Base-by-base conservation (phyloP, 2,797 vertebrate genomes). In the Scolopax bukidnonensis region DNA sequence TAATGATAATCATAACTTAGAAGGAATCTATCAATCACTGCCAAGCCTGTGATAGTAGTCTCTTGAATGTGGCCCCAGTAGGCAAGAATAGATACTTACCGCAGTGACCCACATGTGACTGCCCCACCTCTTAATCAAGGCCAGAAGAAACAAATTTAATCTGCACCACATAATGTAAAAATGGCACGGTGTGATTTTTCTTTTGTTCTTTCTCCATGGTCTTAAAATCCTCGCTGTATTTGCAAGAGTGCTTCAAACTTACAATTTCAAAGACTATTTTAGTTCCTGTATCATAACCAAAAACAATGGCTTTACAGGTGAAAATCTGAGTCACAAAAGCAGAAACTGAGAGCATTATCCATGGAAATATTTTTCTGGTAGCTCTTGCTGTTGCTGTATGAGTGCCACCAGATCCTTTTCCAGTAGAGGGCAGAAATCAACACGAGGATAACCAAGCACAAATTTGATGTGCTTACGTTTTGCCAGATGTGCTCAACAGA, bases 361-460 rank as follows among this genome's bases (percentile, higher is more conserved):
- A 59, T 53, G 16, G 27, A 88, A 48, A 16, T 67, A 40, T 36
- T 84, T 63, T 74, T 80, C 64, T 56, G 10, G 19, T 11, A 81
- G 32, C 50, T 17, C 4, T 8, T 25, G 10, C 11, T 57, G 10
- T 50, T 10, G 3, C 32, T 65, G 4, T 36, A 3, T 20, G 20
- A 64, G 4, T 61, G 27, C 27, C 59, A 65, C 61, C 5, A 2
- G 47, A 23, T 65, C 69, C 4, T 1, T 45, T 87, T 84, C 78
- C 84, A 87, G 78, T 11, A 92, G 70, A 93, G 63, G 84, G 87
- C 70, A 79, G 61, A 93, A 90, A 79, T n/a, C 16, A 3, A 59
- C 47, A n/a, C 0, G 0, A 92, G 16, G 54, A 23, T 84, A 20
- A 68, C 4, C 18, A 61, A 59, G 67, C 16, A 32, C 28, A 43